A percentile compares a stretch with the other conserved stretches of the same genome.
These are phyloP conservation scores for Mantis religiosa DNA, from an alignment of 2,888 invertebrate genomes.

Conservation along the genomic window DNA sequence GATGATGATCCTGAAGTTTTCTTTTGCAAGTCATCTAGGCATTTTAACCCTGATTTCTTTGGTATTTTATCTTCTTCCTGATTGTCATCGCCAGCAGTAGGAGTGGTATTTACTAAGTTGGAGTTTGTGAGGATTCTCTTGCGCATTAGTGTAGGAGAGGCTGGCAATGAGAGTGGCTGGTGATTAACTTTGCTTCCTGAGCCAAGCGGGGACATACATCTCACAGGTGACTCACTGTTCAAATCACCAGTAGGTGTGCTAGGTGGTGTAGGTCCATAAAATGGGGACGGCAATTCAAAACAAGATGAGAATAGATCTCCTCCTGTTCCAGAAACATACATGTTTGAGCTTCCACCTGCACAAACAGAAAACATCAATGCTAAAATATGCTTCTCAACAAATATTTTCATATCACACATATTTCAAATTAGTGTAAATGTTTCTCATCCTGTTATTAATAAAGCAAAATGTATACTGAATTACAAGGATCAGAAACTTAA, in stretches of 20 bases:
- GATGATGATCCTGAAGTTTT: slow-evolving; percentile 32
- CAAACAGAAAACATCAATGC: neutral
- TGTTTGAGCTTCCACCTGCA: slow-evolving; percentile 16
- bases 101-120: neutral
- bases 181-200: neutral
- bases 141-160: slow-evolving; percentile 37
- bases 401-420: neutral
- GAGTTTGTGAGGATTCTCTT: slow-evolving; percentile 35
- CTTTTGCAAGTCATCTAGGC: slow-evolving; percentile 22
- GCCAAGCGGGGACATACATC: neutral
- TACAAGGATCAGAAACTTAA: too few relatives aligned
- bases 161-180: slow-evolving; percentile 35
- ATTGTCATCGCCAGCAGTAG: neutral
- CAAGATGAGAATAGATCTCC: slow-evolving; percentile 68
- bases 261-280: slow-evolving; percentile 41
- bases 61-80: neutral
- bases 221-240: neutral
- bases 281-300: slow-evolving; percentile 71
- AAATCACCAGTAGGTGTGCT: slow-evolving; percentile 19
- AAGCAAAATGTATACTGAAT: too few relatives aligned
- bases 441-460: too few relatives aligned
- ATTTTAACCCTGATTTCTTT: slow-evolving; percentile 18
- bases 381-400: neutral
- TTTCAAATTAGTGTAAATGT: neutral
- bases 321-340: slow-evolving; percentile 15